Base-by-base conservation (phyloP, 2,888 invertebrate species). In the Cheilosia variabilis region DNA sequence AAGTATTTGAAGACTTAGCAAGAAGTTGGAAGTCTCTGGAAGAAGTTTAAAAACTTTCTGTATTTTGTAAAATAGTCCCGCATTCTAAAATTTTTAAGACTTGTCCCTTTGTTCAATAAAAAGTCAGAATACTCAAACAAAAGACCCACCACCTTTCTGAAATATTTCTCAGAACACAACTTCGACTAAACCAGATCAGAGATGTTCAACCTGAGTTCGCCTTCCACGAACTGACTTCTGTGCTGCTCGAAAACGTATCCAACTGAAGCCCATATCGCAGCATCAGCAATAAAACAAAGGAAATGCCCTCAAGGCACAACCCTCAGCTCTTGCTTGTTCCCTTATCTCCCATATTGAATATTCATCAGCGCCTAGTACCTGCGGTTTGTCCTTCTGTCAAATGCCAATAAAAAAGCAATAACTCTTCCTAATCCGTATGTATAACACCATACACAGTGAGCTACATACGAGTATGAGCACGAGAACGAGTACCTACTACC, bases 381-480 rank as follows among this genome's bases (percentile, higher is more conserved):
- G 41, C 72, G 5, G 58, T 90, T 91, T 91, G 91, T 90, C 91
- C 91, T 91, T 91, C 91, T 90, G 91, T 89, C 91, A 90, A 90
- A 90, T 90, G 87, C 89, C 89, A 90, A 90, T 90, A 91, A 90
- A 90, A 91, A 89, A 81, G 68, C 88, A 78, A 88, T 89, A 89
- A 89, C 77, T 86, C 86, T 81, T 81, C 76, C 76, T 72, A 68
- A 57, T 72, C 52, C 52, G 55, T 31, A 63, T 58, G n/a, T n/a
- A n/a, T 63, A 15, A 63, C 27, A 75, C 22, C 68, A 62, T 41
- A 73, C 68, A 73, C 68, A 45, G 31, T 68, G 47, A 47, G 22
- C 50, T 71, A 37, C 55, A 37, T 76, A 19, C 71, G 34, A 13
- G 13, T 24, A 17, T 17, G 17, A 31, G 31, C 9, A 9, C 31